Evolutionary conservation across 2,888 invertebrate species (phyloP).

Genomic region (Calephelis perditalis): DNA sequence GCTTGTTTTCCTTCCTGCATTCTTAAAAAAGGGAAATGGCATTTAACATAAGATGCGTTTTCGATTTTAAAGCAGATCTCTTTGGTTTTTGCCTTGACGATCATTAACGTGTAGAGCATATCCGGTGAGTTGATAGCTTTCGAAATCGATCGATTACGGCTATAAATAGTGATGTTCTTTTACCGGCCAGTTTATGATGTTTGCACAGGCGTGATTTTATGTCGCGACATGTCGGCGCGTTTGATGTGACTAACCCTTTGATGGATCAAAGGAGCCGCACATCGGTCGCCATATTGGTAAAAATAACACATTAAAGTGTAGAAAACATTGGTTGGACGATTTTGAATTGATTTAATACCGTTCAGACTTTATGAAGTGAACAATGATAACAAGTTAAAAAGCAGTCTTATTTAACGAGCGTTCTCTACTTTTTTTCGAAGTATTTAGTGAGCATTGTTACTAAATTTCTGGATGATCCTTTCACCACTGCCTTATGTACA

Average conservation of each 20-base stretch:
- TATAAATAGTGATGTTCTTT: conserved; percentile 34
- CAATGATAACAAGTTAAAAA: too few relatives aligned
- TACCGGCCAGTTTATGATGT: conserved; percentile 39
- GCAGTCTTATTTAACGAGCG: too few relatives aligned
- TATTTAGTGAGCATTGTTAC: too few relatives aligned
- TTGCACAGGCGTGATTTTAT: conserved; percentile 47
- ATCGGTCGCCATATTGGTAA: conserved; percentile 65
- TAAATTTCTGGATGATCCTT: too few relatives aligned
- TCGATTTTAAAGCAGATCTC: too few relatives aligned
- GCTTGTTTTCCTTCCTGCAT: too few relatives aligned
- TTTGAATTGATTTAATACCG: conserved; percentile 24
- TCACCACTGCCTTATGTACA: too few relatives aligned
- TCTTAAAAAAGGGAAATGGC: too few relatives aligned
- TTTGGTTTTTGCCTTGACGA: not conserved
- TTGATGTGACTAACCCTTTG: conserved; percentile 48
- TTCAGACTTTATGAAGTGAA: conserved; percentile 13
- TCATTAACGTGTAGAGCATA: conserved; percentile 8
- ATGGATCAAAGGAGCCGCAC: conserved; percentile 63
- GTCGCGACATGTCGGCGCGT: conserved; percentile 43
- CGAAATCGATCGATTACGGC: conserved; percentile 35
- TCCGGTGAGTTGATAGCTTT: conserved; percentile 15
- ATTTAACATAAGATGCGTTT: too few relatives aligned
- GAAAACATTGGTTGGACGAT: conserved; percentile 41
- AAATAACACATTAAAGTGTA: conserved; percentile 63
- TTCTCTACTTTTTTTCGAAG: too few relatives aligned